Base-by-base conservation (phyloP, 2,888 invertebrate species). In the Agapetus fuscipes region DNA sequence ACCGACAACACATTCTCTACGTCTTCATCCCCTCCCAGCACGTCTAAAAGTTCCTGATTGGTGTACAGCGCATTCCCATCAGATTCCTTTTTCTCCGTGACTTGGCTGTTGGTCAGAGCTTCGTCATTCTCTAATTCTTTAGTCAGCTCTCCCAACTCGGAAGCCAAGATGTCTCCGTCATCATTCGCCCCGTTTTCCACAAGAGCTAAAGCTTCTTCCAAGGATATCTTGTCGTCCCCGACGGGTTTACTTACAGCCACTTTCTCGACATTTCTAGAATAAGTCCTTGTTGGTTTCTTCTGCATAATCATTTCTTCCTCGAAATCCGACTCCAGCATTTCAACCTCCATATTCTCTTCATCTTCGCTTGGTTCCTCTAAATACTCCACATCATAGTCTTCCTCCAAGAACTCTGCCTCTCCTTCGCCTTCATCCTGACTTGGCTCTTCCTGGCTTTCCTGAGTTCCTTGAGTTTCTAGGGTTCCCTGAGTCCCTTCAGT, bases 301-400 rank as follows among this genome's bases (percentile, higher is more conserved):
- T 2, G 6, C 25, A 9, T 34, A 17, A n/a, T n/a, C n/a, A 38
- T 29, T 6, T 45, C 45, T n/a, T 45, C 45, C 29, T 46, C 46
- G 6, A 48, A 16, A n/a, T 45, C 45, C 5, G 42, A 36, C 3
- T 39, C 37, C 6, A 40, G 12, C 15, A 37, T 34, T 37, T 39
- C 40, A 5, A 40, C 15, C 15, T 41, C 36, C 28, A 32, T 32
- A 7, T 14, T 25, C 7, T 34, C 41, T 2, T 41, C 38, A 3
- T 45, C 39, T 10, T 39, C 39, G 17, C 30, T 30, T 9, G 28
- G 28, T 2, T 39, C 39, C 17, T 39, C 39, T 11, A 39, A 29
- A 14, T 34, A 39, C 28, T 39, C 39, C 17, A 17, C 28, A 13
- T 33, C 31, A 3, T 24, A 26, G 2, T 30, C 12, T 14, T 30